These are phyloP conservation scores for Dolichopus griseipennis DNA, from an alignment of 2,888 invertebrate genomes.

Conservation along the genomic window DNA sequence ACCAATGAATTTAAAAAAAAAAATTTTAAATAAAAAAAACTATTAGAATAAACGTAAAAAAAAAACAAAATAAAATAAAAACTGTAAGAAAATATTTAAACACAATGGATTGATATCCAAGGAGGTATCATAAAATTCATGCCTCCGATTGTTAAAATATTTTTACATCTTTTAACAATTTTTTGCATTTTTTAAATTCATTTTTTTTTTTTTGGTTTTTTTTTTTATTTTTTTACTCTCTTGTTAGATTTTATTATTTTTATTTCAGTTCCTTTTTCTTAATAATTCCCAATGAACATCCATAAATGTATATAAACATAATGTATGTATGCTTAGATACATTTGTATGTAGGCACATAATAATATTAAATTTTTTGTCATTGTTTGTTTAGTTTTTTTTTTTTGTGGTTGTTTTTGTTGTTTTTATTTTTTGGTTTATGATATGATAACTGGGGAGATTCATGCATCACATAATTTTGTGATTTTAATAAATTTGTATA, in stretches of 20 bases:
- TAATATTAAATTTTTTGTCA: no score
- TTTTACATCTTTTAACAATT: constrained; percentile 4
- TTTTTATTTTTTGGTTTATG: background rate
- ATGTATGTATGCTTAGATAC: background rate
- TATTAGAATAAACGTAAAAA: no score
- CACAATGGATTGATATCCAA: constrained; percentile 4
- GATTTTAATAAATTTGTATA: no score
- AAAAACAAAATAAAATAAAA: no score
- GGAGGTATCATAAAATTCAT: constrained; percentile 6
- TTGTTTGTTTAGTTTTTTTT: background rate
- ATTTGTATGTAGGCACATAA: background rate
- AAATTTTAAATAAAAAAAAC: background rate
- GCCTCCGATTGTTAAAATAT: constrained; percentile 6
- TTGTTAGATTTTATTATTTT: no score
- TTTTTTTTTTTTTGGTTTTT: no score
- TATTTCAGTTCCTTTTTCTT: background rate
- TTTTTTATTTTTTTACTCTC: no score
- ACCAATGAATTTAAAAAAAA: background rate
- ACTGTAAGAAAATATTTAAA: background rate
- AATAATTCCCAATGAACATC: background rate
- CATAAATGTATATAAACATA: background rate
- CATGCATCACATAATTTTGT: constrained; percentile 2
- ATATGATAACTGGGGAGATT: constrained; percentile 5
- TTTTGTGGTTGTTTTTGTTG: background rate
- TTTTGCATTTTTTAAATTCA: background rate